Conservation (phyloP, 2,113 vertebrate genomes). For the Peromyscus polionotus region DNA sequence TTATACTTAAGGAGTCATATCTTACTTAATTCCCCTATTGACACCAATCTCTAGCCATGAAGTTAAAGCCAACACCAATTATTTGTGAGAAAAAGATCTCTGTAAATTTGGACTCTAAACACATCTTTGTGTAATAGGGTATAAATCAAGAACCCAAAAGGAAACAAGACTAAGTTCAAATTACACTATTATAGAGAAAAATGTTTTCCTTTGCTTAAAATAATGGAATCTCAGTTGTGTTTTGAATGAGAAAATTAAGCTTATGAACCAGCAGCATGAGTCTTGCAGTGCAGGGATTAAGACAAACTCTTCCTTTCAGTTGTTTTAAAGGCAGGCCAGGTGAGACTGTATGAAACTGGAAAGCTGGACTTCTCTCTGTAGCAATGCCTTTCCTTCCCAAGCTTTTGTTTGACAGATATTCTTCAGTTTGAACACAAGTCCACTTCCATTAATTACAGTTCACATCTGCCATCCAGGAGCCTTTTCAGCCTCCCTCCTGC, state of each 20-base stretch:
- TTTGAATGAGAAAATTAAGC: not conserved
- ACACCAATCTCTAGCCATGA: slow-evolving; percentile 28
- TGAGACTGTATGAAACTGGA: not conserved
- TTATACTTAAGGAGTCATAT: not conserved
- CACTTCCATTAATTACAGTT: not conserved
- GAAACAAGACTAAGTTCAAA: not conserved
- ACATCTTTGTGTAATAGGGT: not conserved
- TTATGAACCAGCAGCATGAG: not conserved
- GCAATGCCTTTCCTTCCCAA: not conserved
- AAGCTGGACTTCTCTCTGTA: not conserved
- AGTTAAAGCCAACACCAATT: slow-evolving; percentile 2
- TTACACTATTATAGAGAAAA: not conserved
- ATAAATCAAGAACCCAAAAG: not conserved
- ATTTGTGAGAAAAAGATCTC: not conserved
- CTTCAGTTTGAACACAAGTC: not conserved
- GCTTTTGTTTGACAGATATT: not conserved
- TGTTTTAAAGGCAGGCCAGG: not conserved
- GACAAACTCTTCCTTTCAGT: not conserved
- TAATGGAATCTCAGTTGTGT: not conserved
- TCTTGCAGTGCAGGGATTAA: not conserved
- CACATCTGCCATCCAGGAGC: not conserved
- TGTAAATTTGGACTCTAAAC: slow-evolving; percentile 5
- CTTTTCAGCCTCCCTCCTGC: not conserved
- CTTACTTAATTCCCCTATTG: slow-evolving; percentile 3
- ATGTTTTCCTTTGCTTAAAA: not conserved